Evolutionary conservation across 1,140 invertebrate genomes (phyloP).

Genomic region (Muscidifurax raptorellus): DNA sequence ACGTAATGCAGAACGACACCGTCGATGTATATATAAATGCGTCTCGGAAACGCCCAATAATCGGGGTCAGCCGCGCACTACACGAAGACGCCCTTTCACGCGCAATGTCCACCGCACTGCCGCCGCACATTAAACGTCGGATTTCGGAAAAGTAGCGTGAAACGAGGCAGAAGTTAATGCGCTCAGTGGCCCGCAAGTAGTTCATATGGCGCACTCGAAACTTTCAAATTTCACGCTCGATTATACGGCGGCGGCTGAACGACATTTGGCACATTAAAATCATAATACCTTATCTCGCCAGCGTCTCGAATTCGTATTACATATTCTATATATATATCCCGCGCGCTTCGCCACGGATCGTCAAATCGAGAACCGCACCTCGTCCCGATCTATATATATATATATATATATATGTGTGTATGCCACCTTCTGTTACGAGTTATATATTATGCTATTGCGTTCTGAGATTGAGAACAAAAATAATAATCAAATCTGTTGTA

Average conservation of each 20-base stretch:
- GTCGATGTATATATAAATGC: not conserved
- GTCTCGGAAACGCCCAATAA: slow-evolving; percentile 32
- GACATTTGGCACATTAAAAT: slow-evolving; percentile 68
- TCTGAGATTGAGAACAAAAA: not conserved
- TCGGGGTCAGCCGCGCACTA: slow-evolving; percentile 8
- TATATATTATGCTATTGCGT: not conserved
- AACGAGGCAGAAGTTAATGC: slow-evolving; percentile 47
- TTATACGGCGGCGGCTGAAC: slow-evolving; percentile 58
- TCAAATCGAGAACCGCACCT: slow-evolving; percentile 24
- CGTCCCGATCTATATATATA: too few relatives aligned
- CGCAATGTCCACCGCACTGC: not conserved
- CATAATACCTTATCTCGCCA: slow-evolving; percentile 51
- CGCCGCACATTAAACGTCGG: slow-evolving; percentile 4
- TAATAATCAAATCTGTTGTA: not conserved
- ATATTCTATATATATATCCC: too few relatives aligned
- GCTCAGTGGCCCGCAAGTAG: not conserved
- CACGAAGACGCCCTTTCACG: not conserved
- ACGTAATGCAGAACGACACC: not conserved
- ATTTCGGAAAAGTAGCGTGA: slow-evolving; percentile 51
- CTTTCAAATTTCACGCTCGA: slow-evolving; percentile 72
- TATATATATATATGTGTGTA: too few relatives aligned
- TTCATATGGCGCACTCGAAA: slow-evolving; percentile 54
- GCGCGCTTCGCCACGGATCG: slow-evolving; percentile 34
- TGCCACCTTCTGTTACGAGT: slow-evolving; percentile 45
- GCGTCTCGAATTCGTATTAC: slow-evolving; percentile 49